These are phyloP conservation scores for Glaucopsyche alexis DNA, from an alignment of 2,888 invertebrate species.

Conservation along the genomic window DNA sequence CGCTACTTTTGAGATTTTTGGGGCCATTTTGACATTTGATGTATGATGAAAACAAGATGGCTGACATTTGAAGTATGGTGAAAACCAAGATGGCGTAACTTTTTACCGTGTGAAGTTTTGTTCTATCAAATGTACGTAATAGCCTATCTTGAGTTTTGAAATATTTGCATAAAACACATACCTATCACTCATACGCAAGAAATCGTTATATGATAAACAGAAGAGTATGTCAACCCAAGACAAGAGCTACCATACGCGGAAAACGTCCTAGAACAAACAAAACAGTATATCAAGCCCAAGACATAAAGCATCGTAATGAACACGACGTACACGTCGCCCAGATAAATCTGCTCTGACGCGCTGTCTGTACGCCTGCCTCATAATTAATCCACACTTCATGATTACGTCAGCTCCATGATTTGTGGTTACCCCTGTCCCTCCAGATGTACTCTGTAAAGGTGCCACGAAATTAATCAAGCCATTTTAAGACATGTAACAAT, in stretches of 20 bases:
- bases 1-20: too few relatives aligned
- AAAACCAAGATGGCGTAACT: too few relatives aligned
- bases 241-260: background rate
- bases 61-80: too few relatives aligned
- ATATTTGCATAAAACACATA: too few relatives aligned
- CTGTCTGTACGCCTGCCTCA: slow-evolving; percentile 36
- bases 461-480: background rate
- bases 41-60: too few relatives aligned
- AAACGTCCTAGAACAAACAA: background rate
- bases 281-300: background rate
- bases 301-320: slow-evolving; percentile 12
- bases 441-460: slow-evolving; percentile 5
- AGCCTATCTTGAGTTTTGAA: too few relatives aligned
- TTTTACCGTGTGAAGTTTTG: too few relatives aligned
- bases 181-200: too few relatives aligned
- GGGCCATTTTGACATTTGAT: too few relatives aligned
- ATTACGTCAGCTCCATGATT: slow-evolving; percentile 41
- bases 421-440: slow-evolving; percentile 32
- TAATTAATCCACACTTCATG: slow-evolving; percentile 41
- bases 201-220: too few relatives aligned
- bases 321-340: slow-evolving; percentile 1
- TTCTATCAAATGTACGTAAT: too few relatives aligned
- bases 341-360: slow-evolving; percentile 31
- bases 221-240: too few relatives aligned
- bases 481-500: background rate